Evolutionary conservation across 2,888 invertebrate genomes (phyloP).

Genomic region (Atethmia centrago): DNA sequence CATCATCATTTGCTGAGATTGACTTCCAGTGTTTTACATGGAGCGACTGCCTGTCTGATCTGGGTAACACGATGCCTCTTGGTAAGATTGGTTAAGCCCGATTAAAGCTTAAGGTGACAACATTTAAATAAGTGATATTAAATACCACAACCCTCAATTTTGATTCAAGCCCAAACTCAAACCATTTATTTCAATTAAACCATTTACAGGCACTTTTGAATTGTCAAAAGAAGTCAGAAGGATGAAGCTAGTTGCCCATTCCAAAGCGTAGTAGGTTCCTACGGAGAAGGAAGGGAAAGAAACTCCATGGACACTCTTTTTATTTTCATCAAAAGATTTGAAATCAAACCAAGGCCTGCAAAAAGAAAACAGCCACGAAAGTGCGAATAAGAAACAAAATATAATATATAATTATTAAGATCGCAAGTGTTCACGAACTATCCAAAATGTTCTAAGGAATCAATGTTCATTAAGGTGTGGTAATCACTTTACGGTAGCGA

Average conservation of each 20-base stretch:
- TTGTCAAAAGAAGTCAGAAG: not conserved
- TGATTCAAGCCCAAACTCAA: not conserved
- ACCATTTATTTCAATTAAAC: not conserved
- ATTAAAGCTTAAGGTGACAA: too few species aligned
- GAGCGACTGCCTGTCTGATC: too few species aligned
- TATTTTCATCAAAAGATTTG: not conserved
- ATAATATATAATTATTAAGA: constrained; percentile 14
- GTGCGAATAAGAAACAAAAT: not conserved
- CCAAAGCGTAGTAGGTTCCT: not conserved
- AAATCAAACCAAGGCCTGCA: not conserved
- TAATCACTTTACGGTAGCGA: constrained; percentile 36
- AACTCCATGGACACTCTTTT: not conserved
- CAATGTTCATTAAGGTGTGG: constrained; percentile 49
- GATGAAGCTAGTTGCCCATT: not conserved
- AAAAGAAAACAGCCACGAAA: not conserved
- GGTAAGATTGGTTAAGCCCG: not conserved
- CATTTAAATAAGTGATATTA: not conserved
- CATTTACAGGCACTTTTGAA: not conserved
- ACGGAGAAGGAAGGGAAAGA: too few species aligned
- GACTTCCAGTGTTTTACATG: not conserved
- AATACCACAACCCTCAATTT: not conserved
- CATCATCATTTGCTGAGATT: not conserved
- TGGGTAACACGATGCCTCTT: not conserved
- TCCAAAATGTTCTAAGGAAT: constrained; percentile 43
- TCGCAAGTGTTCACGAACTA: constrained; percentile 18